Evolutionary conservation across 2,113 vertebrate genomes (phyloP), one percentile per base, ranked within the genome.

Genomic region (Etheostoma cragini): DNA sequence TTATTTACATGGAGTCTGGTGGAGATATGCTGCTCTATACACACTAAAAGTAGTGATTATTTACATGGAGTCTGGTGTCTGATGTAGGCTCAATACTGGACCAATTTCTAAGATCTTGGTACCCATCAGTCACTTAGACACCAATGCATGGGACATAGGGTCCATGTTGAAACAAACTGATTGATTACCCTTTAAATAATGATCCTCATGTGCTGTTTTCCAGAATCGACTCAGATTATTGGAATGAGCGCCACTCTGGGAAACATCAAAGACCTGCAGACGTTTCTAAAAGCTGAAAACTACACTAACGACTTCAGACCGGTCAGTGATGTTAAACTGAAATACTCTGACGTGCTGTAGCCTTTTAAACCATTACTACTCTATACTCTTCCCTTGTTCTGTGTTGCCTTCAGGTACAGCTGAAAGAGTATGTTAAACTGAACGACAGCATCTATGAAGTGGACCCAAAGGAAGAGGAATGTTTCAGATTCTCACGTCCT

Each of bases 211-310:
- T 50, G 16, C 56, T 61, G 2, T 15, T 57, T 72, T 86, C 14
- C 88, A 99, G 98, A 93, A 81, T 85, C 78, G 10, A 97, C 96
- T 6, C 98, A 99, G 78, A 95, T 99, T 57, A 95, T 99, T 82
- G 98, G 98, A 5, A 99, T 99, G 98, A 99, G 98, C 84, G 98
- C 98, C 76, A 99, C 98, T 0, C 88, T 99, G 87, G 97, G 94
- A 68, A 99, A 99, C 19, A 95, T 98, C 62, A 88, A 79, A 80
- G 98, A 99, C 81, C 93, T 99, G n/a, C 96, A 98, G 93, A 92
- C 78, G 50, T 99, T 99, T 84, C 88, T 99, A 66, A 95, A 86
- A 84, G 98, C 98, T 0, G 97, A 99, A 13, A 97, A 97, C 86
- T 99, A 97, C 76, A 94, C 91, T 0, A 96, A 89, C 68, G 92